These are phyloP conservation scores for Pagrus major DNA, from an alignment of 2,113 vertebrate species.

Conservation along the genomic window DNA sequence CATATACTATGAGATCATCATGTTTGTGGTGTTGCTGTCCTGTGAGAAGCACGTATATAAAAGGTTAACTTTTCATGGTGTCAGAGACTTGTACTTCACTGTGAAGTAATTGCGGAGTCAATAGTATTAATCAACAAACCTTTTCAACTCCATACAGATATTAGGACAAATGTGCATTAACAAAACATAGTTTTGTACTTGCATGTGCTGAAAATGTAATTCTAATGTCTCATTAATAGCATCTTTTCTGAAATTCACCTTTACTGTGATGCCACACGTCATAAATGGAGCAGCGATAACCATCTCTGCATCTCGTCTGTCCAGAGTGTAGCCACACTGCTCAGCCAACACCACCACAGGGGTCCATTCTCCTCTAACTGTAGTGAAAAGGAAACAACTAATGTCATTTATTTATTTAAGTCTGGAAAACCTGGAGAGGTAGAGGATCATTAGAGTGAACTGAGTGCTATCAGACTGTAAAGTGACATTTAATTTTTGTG, in stretches of 20 bases:
- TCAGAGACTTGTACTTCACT: no score
- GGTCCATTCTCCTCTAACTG: constrained; percentile 75
- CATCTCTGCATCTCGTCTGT: constrained; percentile 20
- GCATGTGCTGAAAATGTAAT: neutral
- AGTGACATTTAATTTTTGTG: neutral
- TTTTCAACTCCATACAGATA: neutral
- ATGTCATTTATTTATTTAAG: neutral
- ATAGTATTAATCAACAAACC: neutral
- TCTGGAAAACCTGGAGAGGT: neutral
- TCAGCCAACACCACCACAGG: constrained; percentile 47
- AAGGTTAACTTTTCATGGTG: no score
- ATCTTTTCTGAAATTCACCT: constrained; percentile 42
- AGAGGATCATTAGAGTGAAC: neutral
- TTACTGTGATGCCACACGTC: constrained; percentile 66
- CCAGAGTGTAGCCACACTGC: constrained; percentile 68
- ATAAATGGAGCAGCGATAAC: constrained; percentile 50
- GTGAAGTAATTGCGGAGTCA: neutral
- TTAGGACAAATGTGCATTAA: neutral
- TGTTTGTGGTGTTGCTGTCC: no score
- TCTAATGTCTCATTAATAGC: neutral
- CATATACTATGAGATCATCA: no score
- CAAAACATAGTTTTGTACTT: no score
- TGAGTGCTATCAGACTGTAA: neutral
- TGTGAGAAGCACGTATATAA: no score
- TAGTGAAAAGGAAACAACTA: neutral